Conservation (phyloP, 1,140 invertebrate species). For the Danaus plexippus region DNA sequence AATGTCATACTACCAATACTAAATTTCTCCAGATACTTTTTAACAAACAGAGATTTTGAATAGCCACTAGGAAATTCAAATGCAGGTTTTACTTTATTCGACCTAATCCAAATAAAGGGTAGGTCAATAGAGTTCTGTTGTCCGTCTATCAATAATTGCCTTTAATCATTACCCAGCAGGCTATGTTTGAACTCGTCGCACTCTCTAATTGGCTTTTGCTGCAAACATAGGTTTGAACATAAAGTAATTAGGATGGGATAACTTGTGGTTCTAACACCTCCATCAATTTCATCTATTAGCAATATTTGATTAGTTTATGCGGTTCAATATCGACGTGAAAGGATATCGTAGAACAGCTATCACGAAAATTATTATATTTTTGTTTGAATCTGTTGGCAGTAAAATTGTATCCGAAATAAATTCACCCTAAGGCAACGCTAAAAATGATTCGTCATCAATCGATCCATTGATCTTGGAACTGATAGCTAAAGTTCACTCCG, state of each 20-base stretch:
- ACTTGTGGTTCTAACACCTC: slow-evolving; percentile 1
- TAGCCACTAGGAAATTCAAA: no score
- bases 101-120: no score
- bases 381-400: no score
- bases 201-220: slow-evolving; percentile 28
- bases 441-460: slow-evolving; percentile 30
- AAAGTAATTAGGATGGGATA: slow-evolving; percentile 18
- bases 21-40: no score
- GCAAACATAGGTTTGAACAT: slow-evolving; percentile 10
- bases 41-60: no score
- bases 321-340: background rate
- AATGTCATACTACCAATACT: no score
- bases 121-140: no score
- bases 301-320: slow-evolving; percentile 2
- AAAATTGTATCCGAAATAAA: no score
- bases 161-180: slow-evolving; percentile 25
- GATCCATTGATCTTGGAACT: slow-evolving; percentile 18
- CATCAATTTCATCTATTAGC: background rate
- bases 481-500: slow-evolving; percentile 16
- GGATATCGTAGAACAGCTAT: no score
- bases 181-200: slow-evolving; percentile 22
- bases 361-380: no score
- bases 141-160: slow-evolving; percentile 30
- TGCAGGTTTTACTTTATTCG: no score
- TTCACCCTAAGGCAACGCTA: background rate